Conservation (phyloP, 30 jellyfish, hydroid and myxozoan species). For the Catostylus mosaicus region DNA sequence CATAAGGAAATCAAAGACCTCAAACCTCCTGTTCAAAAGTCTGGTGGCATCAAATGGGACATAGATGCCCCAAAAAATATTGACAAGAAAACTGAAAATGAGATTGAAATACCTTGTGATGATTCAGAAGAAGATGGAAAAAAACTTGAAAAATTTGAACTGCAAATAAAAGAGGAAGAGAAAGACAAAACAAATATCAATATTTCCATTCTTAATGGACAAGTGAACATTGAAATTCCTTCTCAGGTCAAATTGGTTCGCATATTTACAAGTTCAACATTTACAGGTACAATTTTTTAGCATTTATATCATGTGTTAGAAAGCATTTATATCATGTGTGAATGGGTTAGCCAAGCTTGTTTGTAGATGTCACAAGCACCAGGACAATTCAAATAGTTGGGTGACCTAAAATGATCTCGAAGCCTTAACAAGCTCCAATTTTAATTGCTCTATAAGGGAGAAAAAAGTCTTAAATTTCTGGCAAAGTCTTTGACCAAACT, state of each 20-base stretch:
- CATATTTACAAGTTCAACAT: conserved; percentile 91
- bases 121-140: background rate
- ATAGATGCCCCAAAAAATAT: background rate
- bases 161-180: background rate
- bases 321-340: too few relatives aligned
- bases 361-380: too few relatives aligned
- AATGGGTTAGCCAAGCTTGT: too few relatives aligned
- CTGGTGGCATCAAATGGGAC: background rate
- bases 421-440: too few relatives aligned
- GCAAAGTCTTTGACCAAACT: too few relatives aligned
- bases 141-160: conserved; percentile 28
- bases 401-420: too few relatives aligned
- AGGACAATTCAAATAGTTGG: too few relatives aligned
- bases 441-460: too few relatives aligned
- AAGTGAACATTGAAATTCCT: conserved; percentile 71
- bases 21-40: background rate
- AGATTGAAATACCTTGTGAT: background rate
- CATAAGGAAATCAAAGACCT: background rate
- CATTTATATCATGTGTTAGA: too few relatives aligned
- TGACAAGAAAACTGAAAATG: background rate
- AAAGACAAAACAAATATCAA: background rate
- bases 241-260: conserved; percentile 78
- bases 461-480: too few relatives aligned
- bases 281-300: conserved; percentile 95
- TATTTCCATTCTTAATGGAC: conserved; percentile 46